Conservation (phyloP, 2,797 vertebrate genomes). For the Acanthornis magna region DNA sequence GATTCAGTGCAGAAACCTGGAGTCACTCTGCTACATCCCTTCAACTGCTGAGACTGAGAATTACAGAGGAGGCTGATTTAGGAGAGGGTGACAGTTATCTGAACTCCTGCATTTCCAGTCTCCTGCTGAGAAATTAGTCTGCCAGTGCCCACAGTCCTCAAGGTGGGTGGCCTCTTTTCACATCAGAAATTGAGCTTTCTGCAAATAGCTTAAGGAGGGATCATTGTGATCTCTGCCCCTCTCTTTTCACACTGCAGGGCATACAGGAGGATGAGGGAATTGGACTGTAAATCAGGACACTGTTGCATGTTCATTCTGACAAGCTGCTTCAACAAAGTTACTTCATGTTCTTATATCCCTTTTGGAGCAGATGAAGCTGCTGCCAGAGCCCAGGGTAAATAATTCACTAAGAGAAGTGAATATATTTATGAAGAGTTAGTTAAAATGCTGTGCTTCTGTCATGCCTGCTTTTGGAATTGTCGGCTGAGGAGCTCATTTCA, state of each 20-base stretch:
- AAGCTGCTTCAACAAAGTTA: background rate
- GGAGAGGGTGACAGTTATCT: background rate
- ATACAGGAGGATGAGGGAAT: background rate
- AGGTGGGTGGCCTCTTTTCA: background rate
- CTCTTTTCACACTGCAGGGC: background rate
- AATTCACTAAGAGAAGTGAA: constrained; percentile 22
- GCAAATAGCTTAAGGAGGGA: background rate
- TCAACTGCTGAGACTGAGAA: background rate
- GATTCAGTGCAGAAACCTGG: background rate
- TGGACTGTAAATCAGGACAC: constrained; percentile 28
- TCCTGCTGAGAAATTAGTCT: constrained; percentile 9
- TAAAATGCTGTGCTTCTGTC: constrained; percentile 44
- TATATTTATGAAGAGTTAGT: constrained; percentile 44
- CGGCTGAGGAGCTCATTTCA: constrained; percentile 37
- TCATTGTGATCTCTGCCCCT: background rate
- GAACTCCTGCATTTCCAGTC: background rate
- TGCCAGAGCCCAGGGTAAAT: constrained; percentile 40
- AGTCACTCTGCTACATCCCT: background rate
- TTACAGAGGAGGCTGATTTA: background rate
- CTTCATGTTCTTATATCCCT: background rate
- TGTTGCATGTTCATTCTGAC: background rate
- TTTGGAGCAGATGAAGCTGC: constrained; percentile 16
- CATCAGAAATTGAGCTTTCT: background rate
- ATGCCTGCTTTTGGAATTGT: constrained; percentile 15
- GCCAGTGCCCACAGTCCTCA: background rate